Conservation (phyloP, 1,140 invertebrate species). For the Dryas iulia region DNA sequence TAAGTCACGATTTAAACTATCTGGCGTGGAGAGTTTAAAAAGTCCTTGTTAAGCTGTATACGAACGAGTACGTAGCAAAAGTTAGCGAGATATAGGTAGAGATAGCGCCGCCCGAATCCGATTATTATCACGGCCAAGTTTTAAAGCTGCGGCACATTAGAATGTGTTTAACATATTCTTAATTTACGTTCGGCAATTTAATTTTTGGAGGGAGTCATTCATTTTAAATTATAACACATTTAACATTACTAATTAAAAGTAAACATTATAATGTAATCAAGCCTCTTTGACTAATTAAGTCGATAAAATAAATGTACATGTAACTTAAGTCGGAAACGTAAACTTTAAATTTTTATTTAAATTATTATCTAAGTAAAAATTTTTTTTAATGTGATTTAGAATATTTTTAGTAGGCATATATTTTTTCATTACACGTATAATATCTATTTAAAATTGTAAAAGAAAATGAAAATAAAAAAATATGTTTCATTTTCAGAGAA, state of each 20-base stretch:
- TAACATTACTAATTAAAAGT: neutral
- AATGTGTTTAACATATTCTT: neutral
- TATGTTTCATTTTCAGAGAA: neutral
- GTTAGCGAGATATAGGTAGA: slow-evolving; percentile 49
- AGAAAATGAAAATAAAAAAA: neutral
- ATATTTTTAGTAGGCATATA: neutral
- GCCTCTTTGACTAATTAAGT: neutral
- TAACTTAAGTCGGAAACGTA: neutral
- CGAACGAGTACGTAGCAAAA: slow-evolving; percentile 29
- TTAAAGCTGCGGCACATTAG: slow-evolving; percentile 46
- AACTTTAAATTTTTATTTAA: neutral
- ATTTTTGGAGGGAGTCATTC: neutral
- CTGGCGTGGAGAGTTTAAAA: slow-evolving; percentile 64
- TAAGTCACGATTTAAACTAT: slow-evolving; percentile 75
- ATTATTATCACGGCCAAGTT: slow-evolving; percentile 60
- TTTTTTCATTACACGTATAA: too few relatives aligned
- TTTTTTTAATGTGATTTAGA: neutral
- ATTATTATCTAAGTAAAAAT: neutral
- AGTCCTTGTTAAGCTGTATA: slow-evolving; percentile 49
- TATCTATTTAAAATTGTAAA: neutral
- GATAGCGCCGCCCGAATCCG: slow-evolving; percentile 60
- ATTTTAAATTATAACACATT: slow-evolving; percentile 5
- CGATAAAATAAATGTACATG: neutral
- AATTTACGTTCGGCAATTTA: neutral
- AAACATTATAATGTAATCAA: neutral